These are phyloP conservation scores for Spinus olivaceus DNA, from an alignment of 2,797 vertebrate genomes.

Conservation along the genomic window DNA sequence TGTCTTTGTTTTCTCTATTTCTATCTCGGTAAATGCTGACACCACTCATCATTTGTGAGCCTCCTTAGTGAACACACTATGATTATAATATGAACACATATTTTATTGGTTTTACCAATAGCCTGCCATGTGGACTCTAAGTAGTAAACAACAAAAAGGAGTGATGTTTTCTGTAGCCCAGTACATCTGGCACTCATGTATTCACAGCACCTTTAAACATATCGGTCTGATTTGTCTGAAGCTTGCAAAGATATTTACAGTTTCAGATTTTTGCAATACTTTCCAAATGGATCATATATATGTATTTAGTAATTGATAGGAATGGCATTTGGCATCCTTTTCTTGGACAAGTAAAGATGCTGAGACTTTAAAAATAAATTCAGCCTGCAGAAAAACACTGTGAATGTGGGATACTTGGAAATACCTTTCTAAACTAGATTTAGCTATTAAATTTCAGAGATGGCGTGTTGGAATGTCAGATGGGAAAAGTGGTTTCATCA, in stretches of 20 bases:
- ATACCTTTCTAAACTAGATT: background rate
- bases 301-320: background rate
- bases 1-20: background rate
- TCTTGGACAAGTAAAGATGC: background rate
- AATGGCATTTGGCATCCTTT: constrained; percentile 20
- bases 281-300: constrained; percentile 24
- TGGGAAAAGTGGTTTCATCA: background rate
- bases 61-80: background rate
- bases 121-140: background rate
- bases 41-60: background rate
- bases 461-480: constrained; percentile 15
- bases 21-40: background rate
- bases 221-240: constrained; percentile 18
- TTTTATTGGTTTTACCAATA: background rate
- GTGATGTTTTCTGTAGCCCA: background rate
- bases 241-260: constrained; percentile 26
- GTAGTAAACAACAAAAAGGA: background rate
- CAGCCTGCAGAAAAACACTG: background rate
- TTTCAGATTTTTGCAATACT: constrained; percentile 43
- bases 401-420: background rate
- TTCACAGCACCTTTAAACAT: constrained; percentile 1
- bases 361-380: constrained; percentile 43
- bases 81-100: background rate
- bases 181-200: constrained; percentile 14
- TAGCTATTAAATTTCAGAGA: constrained; percentile 11